Base-by-base conservation (phyloP, 2,113 vertebrate species). In the Silurus asotus region DNA sequence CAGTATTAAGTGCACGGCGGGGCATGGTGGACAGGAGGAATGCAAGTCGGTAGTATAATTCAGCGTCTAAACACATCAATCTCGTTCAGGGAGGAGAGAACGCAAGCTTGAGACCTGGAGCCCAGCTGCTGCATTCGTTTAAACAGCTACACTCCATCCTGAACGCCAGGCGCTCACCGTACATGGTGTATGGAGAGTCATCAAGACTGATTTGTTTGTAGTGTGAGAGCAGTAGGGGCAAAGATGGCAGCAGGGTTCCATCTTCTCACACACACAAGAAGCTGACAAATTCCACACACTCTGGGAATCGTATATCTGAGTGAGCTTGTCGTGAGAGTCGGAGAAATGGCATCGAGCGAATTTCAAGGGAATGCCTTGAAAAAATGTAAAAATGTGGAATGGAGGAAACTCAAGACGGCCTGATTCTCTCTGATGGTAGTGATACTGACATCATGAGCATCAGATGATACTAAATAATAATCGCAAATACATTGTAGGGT, bases 41-140 rank as follows among this genome's bases (percentile, higher is more conserved):
- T 88, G 92, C 90, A 64, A 51, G 77, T 92, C 80, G 82, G 89
- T 91, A 91, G 88, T 91, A 91, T 91, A 88, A 93, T 92, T 94
- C 90, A 88, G 88, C 87, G 90, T 93, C 90, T 89, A 90, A 91
- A 91, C 87, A 86, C 87, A 88, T 87, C 81, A 91, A 90, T 89
- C 91, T 89, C 82, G 78, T 88, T 88, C 75, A 14, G 81, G 28
- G 87, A 59, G 86, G 85, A 80, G 51, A 53, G 51, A 55, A 88
- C 88, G 89, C 58, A 90, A 88, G 84, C 76, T 61, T 75, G 64
- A 84, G 90, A 93, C 83, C 37, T 3, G 70, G 79, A 87, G 70
- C 90, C 90, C 92, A 93, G 92, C 93, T 94, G 92, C 87, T 93
- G 45, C 70, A 87, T 84, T 92, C 79, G 90, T 51, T 91, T 92